Evolutionary conservation across 2,888 invertebrate species (phyloP).

Genomic region (Limenitis camilla): DNA sequence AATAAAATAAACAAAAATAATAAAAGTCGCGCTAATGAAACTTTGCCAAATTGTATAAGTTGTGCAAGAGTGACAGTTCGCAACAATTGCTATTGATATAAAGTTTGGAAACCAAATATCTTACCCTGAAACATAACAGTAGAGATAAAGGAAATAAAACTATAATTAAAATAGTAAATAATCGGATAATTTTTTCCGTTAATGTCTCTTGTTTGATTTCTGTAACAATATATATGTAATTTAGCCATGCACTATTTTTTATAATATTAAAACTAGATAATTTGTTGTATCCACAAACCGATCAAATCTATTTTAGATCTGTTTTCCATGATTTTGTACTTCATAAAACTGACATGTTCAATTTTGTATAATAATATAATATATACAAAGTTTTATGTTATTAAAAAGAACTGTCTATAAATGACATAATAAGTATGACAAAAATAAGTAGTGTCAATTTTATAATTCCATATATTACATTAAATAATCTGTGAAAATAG

Average conservation of each 20-base stretch:
- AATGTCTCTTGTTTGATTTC: constrained; percentile 29
- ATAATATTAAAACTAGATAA: background rate
- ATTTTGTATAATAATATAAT: too few relatives aligned
- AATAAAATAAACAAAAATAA: background rate
- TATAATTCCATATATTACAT: too few relatives aligned
- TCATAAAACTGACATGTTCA: too few relatives aligned
- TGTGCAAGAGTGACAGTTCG: background rate
- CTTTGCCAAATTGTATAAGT: too few relatives aligned
- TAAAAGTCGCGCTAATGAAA: background rate
- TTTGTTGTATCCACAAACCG: background rate
- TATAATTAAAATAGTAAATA: constrained; percentile 33
- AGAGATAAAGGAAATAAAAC: constrained; percentile 38
- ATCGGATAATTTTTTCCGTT: constrained; percentile 34
- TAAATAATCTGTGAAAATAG: too few relatives aligned
- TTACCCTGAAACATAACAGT: constrained; percentile 38
- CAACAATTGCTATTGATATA: too few relatives aligned
- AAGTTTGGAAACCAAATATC: constrained; percentile 4
- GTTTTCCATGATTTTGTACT: background rate
- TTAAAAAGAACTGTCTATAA: background rate
- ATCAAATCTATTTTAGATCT: background rate
- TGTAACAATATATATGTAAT: constrained; percentile 26
- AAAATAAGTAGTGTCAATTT: too few relatives aligned
- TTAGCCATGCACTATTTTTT: background rate
- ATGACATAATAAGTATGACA: too few relatives aligned
- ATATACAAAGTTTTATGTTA: background rate